Evolutionary conservation across 2,888 invertebrate species (phyloP).

Genomic region (Ornithoptera priamus): DNA sequence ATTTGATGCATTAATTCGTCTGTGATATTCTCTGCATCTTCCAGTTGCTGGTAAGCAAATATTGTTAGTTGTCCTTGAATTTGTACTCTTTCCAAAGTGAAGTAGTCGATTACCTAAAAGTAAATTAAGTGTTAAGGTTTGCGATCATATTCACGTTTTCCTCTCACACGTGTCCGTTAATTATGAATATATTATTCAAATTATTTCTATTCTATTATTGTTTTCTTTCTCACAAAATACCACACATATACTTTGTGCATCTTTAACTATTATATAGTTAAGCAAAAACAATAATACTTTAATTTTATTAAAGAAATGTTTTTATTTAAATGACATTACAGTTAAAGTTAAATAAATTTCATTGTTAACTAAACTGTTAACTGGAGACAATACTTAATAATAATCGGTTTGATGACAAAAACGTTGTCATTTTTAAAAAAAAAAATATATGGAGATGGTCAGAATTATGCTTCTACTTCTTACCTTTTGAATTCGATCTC

Average conservation of each 20-base stretch:
- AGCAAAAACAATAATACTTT: too few relatives aligned
- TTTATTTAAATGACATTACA: background rate
- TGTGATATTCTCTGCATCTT: constrained; percentile 8
- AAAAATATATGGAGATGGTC: background rate
- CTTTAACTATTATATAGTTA: too few relatives aligned
- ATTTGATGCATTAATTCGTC: constrained; percentile 12
- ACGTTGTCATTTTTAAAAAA: background rate
- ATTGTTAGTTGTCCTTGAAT: constrained; percentile 14
- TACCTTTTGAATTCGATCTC: constrained; percentile 18
- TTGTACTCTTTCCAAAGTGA: constrained; percentile 19
- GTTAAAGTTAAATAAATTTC: background rate
- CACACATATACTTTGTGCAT: too few relatives aligned
- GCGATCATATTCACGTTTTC: background rate
- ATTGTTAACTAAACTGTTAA: too few relatives aligned
- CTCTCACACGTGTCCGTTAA: too few relatives aligned
- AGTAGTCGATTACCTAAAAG: constrained; percentile 13
- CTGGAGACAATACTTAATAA: too few relatives aligned
- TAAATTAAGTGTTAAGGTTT: background rate
- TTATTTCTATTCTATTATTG: too few relatives aligned
- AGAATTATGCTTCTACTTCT: background rate
- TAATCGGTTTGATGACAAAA: too few relatives aligned
- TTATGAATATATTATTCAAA: too few relatives aligned
- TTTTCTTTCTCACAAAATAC: too few relatives aligned
- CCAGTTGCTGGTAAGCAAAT: constrained; percentile 10
- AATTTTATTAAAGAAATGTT: too few relatives aligned